These are phyloP conservation scores for Hippocampus kuda DNA, from an alignment of 2,797 vertebrate genomes.

Conservation along the genomic window DNA sequence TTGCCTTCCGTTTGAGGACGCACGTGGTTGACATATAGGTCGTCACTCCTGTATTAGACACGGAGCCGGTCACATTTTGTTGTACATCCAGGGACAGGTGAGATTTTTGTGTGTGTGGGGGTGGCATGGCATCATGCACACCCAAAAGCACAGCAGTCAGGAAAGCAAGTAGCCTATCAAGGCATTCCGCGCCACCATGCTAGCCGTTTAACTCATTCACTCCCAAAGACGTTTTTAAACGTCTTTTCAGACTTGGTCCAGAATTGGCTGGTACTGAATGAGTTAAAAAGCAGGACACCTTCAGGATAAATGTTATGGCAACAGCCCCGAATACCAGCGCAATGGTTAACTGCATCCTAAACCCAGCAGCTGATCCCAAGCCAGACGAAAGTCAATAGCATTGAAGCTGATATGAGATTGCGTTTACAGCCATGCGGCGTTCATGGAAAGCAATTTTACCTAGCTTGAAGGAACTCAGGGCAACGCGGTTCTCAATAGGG, in stretches of 20 bases:
- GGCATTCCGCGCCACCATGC: conserved; percentile 25
- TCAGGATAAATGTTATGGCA: neutral
- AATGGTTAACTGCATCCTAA: neutral
- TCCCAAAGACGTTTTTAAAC: no score
- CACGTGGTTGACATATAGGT: conserved; percentile 54
- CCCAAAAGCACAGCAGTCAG: conserved; percentile 30
- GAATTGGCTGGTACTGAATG: no score
- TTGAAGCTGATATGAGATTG: neutral
- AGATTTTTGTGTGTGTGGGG: conserved; percentile 10
- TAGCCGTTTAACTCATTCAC: no score
- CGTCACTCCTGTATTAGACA: conserved; percentile 62
- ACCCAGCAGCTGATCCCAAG: conserved; percentile 31
- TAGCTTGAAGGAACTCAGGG: conserved; percentile 83
- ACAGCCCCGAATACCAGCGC: no score
- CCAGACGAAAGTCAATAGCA: conserved; percentile 6
- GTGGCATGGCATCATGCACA: conserved; percentile 13
- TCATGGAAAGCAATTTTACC: conserved; percentile 66
- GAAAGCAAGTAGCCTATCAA: conserved; percentile 15
- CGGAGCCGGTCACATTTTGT: conserved; percentile 54
- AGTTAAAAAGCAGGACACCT: neutral
- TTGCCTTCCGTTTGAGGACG: conserved; percentile 49
- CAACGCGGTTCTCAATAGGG: conserved; percentile 67
- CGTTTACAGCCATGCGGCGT: conserved; percentile 2
- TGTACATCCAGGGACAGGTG: conserved; percentile 30
- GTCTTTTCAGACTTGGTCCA: no score